Base-by-base conservation (phyloP, 2,888 invertebrate genomes). In the Tinea trinotella region DNA sequence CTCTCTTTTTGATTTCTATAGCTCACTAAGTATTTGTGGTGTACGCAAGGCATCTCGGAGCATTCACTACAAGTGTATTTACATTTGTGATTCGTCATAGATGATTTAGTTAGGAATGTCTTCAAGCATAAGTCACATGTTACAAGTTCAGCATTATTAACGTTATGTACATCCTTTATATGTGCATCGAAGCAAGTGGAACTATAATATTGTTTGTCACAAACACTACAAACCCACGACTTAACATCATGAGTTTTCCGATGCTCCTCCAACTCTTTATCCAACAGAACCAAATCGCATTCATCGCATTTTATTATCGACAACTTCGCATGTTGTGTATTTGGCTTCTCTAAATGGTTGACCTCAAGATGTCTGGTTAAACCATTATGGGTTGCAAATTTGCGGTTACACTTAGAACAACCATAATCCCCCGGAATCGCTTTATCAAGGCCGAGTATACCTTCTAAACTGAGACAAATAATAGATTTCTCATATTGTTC, bases 111-210 rank as follows among this genome's bases (percentile, higher is more conserved):
- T 22, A 50, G 12, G 12, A 50, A 50, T 1, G 12, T 20, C 17
- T 24, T 54, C 9, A 20, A 4, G n/a, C 54, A 54, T 20, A 54
- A 12, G 13, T 40, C 20, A 30, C 54, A 54, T 6, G 22, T 44
- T 2, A 22, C n/a, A 3, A 44, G 3, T 15, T 15, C 44, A 4
- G 2, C 30, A 30, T 24, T 12, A 1, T 22, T 12, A 12, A 13
- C 5, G 18, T 50, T 24, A 50, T 50, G 50, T 1, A 13, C 24
- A 3, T 44, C 30, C 10, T 44, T 40, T 5, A 40, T 12, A 46
- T 54, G 54, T 5, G 44, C 12, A 7, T 46, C 36, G 18, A 54
- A 44, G 17, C 18, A 22, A 10, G 44, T 30, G 1, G 12, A 24
- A 17, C 44, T 24, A 17, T 22, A 20, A 30, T 15, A 54, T 4